These are phyloP conservation scores for Mormyrus proboscirostris DNA, from an alignment of 2,797 vertebrate species.

Conservation along the genomic window DNA sequence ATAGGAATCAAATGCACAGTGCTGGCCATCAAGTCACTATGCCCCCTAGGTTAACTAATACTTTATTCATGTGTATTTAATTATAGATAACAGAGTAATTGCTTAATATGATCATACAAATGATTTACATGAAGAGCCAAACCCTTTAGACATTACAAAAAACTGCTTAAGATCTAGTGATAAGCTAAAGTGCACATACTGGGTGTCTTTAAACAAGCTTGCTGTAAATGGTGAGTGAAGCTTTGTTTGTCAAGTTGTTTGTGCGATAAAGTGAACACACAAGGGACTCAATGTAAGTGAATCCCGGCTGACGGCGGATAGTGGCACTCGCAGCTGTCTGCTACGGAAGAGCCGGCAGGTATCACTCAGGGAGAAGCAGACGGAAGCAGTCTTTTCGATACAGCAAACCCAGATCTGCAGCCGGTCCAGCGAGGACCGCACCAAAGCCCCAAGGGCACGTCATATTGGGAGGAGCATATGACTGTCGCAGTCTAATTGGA, in stretches of 20 bases:
- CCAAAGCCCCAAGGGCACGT: background rate
- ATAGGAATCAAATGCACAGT: background rate
- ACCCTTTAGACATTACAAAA: background rate
- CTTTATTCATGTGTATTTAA: background rate
- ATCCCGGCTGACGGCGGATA: conserved; percentile 35
- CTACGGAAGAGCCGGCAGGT: conserved; percentile 31
- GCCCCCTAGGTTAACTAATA: background rate
- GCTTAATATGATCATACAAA: background rate
- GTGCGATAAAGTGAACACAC: background rate
- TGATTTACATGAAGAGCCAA: background rate
- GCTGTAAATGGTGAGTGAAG: background rate
- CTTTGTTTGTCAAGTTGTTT: background rate
- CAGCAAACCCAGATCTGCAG: conserved; percentile 2
- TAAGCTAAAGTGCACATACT: background rate
- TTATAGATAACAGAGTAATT: background rate
- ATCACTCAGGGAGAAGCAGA: conserved; percentile 32
- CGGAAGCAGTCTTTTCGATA: conserved; percentile 21
- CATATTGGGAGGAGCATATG: background rate
- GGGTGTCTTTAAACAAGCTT: background rate
- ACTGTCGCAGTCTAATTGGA: conserved; percentile 5
- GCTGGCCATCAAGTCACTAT: background rate
- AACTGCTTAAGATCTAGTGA: background rate
- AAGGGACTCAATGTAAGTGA: background rate
- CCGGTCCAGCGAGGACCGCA: background rate
- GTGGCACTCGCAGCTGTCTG: conserved; percentile 37